Conservation (phyloP, 2,113 vertebrate genomes). For the Eulacestoma nigropectus region DNA sequence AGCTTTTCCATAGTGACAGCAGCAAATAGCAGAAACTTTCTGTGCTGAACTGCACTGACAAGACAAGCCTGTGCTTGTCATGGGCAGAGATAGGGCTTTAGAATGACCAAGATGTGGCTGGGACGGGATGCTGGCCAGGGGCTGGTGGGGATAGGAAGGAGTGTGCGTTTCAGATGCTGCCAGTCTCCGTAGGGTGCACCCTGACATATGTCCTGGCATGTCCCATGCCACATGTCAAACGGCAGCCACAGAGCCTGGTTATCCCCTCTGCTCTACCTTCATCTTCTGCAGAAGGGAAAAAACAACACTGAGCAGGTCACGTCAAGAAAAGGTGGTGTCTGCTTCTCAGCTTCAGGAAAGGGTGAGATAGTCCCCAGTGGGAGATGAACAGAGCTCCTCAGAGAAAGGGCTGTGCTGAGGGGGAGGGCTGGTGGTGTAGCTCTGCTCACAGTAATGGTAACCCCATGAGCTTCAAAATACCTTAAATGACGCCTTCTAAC, state of each 20-base stretch:
- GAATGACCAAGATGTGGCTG: not conserved
- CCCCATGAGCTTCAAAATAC: not conserved
- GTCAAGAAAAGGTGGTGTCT: not conserved
- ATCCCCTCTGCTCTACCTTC: not conserved
- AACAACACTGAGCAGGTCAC: not conserved
- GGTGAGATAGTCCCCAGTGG: not conserved
- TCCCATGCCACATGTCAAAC: rapidly evolving
- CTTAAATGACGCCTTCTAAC: not conserved
- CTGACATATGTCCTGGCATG: not conserved
- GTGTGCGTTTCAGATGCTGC: not conserved
- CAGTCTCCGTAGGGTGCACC: not conserved
- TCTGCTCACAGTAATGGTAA: not conserved
- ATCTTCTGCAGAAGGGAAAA: not conserved
- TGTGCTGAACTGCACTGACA: not conserved
- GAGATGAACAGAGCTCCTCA: not conserved
- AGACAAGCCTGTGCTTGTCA: not conserved
- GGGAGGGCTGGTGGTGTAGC: not conserved
- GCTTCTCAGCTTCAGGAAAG: not conserved
- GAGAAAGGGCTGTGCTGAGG: not conserved
- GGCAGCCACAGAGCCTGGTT: rapidly evolving
- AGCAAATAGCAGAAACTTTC: not conserved
- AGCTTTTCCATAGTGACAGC: not conserved
- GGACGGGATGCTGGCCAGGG: rapidly evolving
- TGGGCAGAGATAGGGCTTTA: not conserved
- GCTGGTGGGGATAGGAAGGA: not conserved